Conservation (phyloP, 2,888 invertebrate species). For the Cepaea hortensis region DNA sequence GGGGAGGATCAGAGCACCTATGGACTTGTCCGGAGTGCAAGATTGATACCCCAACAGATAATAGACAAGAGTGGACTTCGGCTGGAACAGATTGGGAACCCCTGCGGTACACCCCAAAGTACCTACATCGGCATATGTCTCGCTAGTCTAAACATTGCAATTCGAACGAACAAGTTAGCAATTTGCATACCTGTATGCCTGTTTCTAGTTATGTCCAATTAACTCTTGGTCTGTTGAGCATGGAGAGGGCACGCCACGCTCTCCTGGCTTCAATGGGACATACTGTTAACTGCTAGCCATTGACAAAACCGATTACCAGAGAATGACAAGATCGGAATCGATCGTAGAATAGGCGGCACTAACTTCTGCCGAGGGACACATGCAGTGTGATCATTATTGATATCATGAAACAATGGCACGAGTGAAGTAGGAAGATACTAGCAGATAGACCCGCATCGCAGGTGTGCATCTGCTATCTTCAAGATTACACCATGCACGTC, state of each 20-base stretch:
- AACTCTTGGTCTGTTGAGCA: neutral
- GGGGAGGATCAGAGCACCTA: too few species aligned
- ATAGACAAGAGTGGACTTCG: too few species aligned
- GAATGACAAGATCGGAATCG: neutral
- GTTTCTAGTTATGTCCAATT: neutral
- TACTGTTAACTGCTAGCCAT: neutral
- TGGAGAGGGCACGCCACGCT: neutral
- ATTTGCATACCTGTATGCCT: neutral
- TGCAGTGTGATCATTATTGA: neutral
- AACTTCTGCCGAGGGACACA: neutral
- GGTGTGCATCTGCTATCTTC: neutral
- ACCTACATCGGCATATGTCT: too few species aligned
- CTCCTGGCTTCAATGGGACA: neutral
- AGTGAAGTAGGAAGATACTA: neutral
- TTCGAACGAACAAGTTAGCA: neutral
- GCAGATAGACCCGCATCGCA: neutral
- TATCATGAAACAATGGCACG: neutral
- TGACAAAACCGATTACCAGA: neutral
- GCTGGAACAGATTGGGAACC: too few species aligned
- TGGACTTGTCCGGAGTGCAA: too few species aligned
- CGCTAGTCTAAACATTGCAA: neutral
- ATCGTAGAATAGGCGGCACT: neutral
- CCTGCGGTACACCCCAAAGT: too few species aligned
- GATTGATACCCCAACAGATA: too few species aligned
- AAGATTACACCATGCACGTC: slow-evolving; percentile 9